Conservation (phyloP, 2,113 vertebrate species). For the Callorhinus ursinus region DNA sequence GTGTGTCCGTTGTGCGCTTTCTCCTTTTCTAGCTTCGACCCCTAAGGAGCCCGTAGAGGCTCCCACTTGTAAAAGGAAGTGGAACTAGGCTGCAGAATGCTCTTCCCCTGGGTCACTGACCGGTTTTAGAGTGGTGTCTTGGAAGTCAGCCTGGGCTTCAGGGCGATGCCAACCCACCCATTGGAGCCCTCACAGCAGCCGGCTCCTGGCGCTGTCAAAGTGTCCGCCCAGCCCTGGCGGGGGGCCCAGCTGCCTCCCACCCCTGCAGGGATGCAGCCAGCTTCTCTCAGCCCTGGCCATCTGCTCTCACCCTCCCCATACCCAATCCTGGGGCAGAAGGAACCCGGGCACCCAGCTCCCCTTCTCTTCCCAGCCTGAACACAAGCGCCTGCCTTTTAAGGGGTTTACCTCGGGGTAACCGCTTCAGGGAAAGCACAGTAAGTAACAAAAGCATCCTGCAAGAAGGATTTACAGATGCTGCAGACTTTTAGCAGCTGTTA, state of each 20-base stretch:
- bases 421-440: not conserved
- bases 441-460: not conserved
- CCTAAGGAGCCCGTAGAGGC: fast-evolving
- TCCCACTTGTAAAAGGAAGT: not conserved
- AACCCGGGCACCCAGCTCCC: not conserved
- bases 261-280: not conserved
- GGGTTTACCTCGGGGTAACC: not conserved
- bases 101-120: not conserved
- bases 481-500: not conserved
- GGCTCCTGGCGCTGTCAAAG: not conserved
- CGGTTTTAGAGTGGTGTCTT: constrained; percentile 33
- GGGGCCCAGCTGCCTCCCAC: not conserved
- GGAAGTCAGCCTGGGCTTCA: not conserved
- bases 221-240: not conserved
- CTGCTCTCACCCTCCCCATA: not conserved
- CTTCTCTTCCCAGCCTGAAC: not conserved
- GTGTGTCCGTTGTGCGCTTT: not conserved
- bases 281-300: not conserved
- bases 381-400: not conserved
- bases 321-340: not conserved
- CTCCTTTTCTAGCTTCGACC: not conserved
- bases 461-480: not conserved
- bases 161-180: not conserved
- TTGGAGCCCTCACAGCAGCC: not conserved
- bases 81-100: not conserved